Conservation (phyloP, 2,113 vertebrate genomes). For the Phasianus colchicus region DNA sequence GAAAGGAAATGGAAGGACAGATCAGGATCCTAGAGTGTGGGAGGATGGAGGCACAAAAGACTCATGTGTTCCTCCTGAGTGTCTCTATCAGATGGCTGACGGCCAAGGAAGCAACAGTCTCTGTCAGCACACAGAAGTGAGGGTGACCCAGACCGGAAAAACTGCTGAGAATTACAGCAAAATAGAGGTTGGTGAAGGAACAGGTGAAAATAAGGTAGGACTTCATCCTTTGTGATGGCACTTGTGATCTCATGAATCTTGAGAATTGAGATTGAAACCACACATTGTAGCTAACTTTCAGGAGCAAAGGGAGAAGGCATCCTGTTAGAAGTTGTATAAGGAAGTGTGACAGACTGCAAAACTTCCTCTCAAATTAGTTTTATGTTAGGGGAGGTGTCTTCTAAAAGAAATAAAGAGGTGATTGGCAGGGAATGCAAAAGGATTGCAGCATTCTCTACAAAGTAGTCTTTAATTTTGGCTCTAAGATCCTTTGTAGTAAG, state of each 20-base stretch:
- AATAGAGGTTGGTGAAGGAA: constrained; percentile 23
- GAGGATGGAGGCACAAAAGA: neutral
- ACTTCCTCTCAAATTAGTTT: neutral
- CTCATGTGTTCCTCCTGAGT: neutral
- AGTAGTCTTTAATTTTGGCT: neutral
- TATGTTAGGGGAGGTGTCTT: too few species aligned
- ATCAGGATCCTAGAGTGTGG: neutral
- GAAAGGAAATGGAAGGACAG: neutral
- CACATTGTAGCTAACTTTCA: neutral
- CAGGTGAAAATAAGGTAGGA: constrained; percentile 29
- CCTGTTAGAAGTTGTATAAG: neutral
- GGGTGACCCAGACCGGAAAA: neutral
- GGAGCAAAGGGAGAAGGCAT: neutral
- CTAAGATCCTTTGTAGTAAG: neutral
- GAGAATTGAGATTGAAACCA: neutral
- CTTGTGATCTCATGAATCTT: neutral
- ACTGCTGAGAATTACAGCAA: neutral
- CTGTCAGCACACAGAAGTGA: neutral
- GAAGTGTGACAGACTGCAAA: neutral
- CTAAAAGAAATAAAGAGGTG: accelerated
- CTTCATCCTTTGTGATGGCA: neutral
- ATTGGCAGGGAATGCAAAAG: neutral
- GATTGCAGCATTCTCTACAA: accelerated
- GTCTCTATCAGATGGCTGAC: neutral
- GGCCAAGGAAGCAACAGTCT: neutral